Percentiles rank a stretch among this genome's conserved stretches.
phyloP scores from a whole-genome alignment of 2,888 invertebrate genomes.

The Hylaea fasciaria region DNA sequence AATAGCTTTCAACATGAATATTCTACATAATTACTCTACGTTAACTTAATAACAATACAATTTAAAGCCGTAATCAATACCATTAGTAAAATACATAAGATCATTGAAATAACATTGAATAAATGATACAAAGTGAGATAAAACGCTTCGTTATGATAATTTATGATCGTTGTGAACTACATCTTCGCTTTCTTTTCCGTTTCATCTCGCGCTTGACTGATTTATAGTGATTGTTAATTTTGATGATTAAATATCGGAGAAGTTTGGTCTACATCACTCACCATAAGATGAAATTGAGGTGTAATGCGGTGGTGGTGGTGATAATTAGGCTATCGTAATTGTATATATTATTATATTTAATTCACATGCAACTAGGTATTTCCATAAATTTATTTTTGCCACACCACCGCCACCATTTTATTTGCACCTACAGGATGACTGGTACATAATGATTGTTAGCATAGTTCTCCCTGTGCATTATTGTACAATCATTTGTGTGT shows the following conservation, averaged over 20 bases:
- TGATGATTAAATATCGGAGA: neutral
- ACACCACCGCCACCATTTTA: too few relatives aligned
- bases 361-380: too few relatives aligned
- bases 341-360: too few relatives aligned
- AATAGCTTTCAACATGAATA: slow-evolving; percentile 6
- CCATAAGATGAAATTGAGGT: too few relatives aligned
- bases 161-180: slow-evolving; percentile 9
- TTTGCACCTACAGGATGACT: too few relatives aligned
- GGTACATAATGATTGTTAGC: too few relatives aligned
- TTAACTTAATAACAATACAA: slow-evolving; percentile 2
- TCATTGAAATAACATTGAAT: slow-evolving; percentile 3
- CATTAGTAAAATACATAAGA: neutral
- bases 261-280: neutral
- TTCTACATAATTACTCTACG: slow-evolving; percentile 2
- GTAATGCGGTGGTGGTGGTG: too few relatives aligned
- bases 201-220: neutral
- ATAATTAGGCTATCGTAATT: too few relatives aligned
- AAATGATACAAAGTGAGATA: slow-evolving; percentile 7
- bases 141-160: slow-evolving; percentile 19
- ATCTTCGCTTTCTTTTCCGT: slow-evolving; percentile 30
- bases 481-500: too few relatives aligned
- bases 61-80: neutral
- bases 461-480: too few relatives aligned
- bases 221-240: neutral
- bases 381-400: too few relatives aligned